A percentile compares a stretch with the other conserved stretches of the same genome.
Conservation (phyloP, 2,113 vertebrate genomes). For the Saguinus midas region DNA sequence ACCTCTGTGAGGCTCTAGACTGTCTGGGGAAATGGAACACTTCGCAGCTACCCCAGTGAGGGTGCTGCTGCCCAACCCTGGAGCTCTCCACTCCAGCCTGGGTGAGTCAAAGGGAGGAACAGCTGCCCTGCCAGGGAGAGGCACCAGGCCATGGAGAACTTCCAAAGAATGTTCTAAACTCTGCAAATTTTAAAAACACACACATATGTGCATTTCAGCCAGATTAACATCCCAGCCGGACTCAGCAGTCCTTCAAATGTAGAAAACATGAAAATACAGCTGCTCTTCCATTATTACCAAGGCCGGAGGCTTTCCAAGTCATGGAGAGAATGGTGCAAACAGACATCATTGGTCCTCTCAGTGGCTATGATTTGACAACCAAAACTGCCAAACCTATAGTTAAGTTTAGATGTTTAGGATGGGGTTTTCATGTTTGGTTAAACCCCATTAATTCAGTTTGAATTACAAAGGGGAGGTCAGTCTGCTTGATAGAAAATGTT, state of each 20-base stretch:
- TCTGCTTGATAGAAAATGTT: not conserved
- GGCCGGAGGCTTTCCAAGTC: not conserved
- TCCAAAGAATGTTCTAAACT: not conserved
- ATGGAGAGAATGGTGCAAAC: not conserved
- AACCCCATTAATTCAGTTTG: slow-evolving; percentile 29
- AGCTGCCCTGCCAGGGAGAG: not conserved
- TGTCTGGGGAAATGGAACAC: not conserved
- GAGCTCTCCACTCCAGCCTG: not conserved
- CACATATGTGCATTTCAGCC: not conserved
- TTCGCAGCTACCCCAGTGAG: not conserved
- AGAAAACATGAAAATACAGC: slow-evolving; percentile 50
- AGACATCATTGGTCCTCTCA: not conserved
- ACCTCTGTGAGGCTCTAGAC: not conserved
- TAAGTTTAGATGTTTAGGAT: slow-evolving; percentile 8
- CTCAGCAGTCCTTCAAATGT: not conserved
- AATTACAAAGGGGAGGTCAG: not conserved
- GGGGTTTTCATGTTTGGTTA: not conserved
- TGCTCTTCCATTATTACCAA: not conserved
- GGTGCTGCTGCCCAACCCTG: not conserved
- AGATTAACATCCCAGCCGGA: not conserved
- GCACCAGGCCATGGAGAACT: not conserved
- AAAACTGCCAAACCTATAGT: slow-evolving; percentile 17
- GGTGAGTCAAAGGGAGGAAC: not conserved
- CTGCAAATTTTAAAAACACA: slow-evolving; percentile 3
- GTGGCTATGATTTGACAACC: not conserved